These are phyloP conservation scores for Dryococelus australis DNA, from an alignment of 2,888 invertebrate genomes.

Conservation along the genomic window DNA sequence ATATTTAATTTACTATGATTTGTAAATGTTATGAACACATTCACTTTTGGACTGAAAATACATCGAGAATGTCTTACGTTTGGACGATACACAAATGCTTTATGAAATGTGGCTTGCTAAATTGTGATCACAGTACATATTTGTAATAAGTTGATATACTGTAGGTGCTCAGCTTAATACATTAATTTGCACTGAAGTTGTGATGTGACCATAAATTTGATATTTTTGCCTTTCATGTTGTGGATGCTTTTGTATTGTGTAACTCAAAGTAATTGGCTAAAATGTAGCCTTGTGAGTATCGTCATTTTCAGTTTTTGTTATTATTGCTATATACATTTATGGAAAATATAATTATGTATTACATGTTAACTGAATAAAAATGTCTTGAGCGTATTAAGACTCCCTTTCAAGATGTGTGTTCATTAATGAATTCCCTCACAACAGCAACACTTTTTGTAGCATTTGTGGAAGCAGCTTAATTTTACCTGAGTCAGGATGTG, in stretches of 20 bases:
- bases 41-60: neutral
- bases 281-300: neutral
- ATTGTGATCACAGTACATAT: neutral
- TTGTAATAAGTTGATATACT: no score
- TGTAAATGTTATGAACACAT: neutral
- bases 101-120: neutral
- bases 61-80: neutral
- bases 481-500: no score
- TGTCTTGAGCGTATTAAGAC: neutral
- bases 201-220: neutral
- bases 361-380: neutral
- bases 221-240: neutral
- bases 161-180: no score
- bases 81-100: neutral
- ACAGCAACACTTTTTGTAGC: no score
- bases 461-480: no score
- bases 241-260: slow-evolving; percentile 3
- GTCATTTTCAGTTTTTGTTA: slow-evolving; percentile 13
- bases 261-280: neutral
- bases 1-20: neutral
- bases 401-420: neutral
- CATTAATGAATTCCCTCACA: neutral
- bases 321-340: slow-evolving; percentile 25
- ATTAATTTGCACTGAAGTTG: neutral
- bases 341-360: slow-evolving; percentile 20